phyloP scores from a whole-genome alignment of 2,797 vertebrate species.

The Chromis chromis region DNA sequence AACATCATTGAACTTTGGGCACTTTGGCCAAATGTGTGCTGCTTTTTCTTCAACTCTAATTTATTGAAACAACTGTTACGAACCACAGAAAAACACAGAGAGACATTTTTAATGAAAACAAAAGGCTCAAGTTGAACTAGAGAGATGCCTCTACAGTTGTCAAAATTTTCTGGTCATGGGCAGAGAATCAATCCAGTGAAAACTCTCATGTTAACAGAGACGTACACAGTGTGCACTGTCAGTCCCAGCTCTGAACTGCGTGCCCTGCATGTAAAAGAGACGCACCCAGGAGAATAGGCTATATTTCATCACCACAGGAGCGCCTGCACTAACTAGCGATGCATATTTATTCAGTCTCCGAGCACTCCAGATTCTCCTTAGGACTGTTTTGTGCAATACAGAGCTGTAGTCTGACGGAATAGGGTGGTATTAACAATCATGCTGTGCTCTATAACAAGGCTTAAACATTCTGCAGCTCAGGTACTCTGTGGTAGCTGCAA shows the following conservation, averaged over 20 bases:
- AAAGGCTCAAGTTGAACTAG: background rate
- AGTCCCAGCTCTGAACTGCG: constrained; percentile 34
- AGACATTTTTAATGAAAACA: constrained; percentile 18
- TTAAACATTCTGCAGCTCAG: constrained; percentile 20
- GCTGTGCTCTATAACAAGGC: constrained; percentile 21
- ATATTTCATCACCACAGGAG: constrained; percentile 74
- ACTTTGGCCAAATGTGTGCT: constrained; percentile 4
- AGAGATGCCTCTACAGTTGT: constrained; percentile 15
- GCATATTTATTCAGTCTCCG: constrained; percentile 67
- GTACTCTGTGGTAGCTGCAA: constrained; percentile 21
- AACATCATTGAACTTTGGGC: constrained; percentile 25
- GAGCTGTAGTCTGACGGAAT: constrained; percentile 32
- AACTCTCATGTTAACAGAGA: constrained; percentile 36
- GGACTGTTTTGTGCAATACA: constrained; percentile 37
- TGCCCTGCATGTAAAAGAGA: constrained; percentile 71
- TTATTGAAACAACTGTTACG: constrained; percentile 15
- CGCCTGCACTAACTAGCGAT: constrained; percentile 63
- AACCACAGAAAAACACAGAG: background rate
- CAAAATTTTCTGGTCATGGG: constrained; percentile 27
- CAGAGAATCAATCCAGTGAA: constrained; percentile 24
- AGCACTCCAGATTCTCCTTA: constrained; percentile 44
- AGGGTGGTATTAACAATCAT: constrained; percentile 26
- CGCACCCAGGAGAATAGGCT: constrained; percentile 52
- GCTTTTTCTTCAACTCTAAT: constrained; percentile 18
- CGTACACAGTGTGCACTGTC: constrained; percentile 41